phyloP scores from a whole-genome alignment of 2,113 vertebrate species.

The Cairina moschata region DNA sequence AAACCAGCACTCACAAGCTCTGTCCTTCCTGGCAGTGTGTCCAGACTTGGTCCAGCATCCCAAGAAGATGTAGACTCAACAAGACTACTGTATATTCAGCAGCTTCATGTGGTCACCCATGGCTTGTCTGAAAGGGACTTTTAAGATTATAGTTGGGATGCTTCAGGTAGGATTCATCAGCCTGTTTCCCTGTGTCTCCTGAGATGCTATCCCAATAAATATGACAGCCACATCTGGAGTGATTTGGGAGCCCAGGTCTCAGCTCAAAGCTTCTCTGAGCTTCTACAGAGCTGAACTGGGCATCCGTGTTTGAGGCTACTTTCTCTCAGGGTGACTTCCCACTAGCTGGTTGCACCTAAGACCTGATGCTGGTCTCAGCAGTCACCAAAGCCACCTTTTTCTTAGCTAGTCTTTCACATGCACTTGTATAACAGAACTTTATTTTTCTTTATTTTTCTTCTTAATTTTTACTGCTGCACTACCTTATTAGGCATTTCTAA shows the following conservation, averaged over 20 bases:
- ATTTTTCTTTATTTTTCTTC: background rate
- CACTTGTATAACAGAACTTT: background rate
- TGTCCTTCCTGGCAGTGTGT: background rate
- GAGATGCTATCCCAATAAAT: background rate
- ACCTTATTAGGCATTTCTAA: constrained; percentile 39
- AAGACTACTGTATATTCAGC: background rate
- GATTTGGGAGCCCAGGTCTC: background rate
- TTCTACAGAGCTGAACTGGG: background rate
- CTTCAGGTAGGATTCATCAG: background rate
- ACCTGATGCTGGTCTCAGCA: background rate
- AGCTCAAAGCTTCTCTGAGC: background rate
- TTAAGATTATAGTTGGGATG: background rate
- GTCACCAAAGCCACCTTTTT: background rate
- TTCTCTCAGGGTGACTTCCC: background rate
- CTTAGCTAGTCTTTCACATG: background rate
- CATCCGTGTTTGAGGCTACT: background rate
- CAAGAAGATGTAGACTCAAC: background rate
- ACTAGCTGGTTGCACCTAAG: background rate
- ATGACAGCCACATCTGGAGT: background rate
- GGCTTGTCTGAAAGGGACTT: background rate
- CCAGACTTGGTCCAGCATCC: background rate
- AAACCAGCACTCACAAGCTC: background rate
- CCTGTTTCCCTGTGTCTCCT: background rate
- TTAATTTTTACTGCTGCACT: constrained; percentile 11
- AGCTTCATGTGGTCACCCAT: background rate